These are phyloP conservation scores for Linepithema humile DNA, from an alignment of 1,140 invertebrate genomes.

Conservation along the genomic window DNA sequence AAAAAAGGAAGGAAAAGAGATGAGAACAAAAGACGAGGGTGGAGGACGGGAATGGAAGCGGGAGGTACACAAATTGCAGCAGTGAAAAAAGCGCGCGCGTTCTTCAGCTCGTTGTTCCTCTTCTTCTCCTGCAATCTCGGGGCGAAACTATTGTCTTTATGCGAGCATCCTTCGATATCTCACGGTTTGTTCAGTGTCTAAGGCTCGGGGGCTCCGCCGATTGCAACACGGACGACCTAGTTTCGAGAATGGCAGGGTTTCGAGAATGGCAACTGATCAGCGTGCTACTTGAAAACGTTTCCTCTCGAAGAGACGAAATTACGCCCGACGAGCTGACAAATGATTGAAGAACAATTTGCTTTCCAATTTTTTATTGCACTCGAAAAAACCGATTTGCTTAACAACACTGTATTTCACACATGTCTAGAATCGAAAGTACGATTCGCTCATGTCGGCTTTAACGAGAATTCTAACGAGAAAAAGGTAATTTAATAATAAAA, in stretches of 20 bases:
- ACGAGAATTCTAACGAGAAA: neutral
- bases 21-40: neutral
- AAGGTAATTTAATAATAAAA: neutral
- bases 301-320: neutral
- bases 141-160: constrained; percentile 42
- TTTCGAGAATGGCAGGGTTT: constrained; percentile 8
- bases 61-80: constrained; percentile 75
- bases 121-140: neutral
- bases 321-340: neutral
- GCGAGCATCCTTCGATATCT: neutral
- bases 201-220: neutral
- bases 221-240: neutral
- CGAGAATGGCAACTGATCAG: constrained; percentile 4
- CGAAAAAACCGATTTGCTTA: neutral
- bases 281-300: constrained; percentile 12
- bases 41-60: neutral
- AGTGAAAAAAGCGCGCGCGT: constrained; percentile 64
- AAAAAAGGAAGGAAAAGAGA: constrained; percentile 25
- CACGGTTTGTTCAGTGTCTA: constrained; percentile 4
- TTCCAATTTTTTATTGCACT: neutral
- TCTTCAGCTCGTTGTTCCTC: constrained; percentile 33
- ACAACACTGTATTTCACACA: neutral
- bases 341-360: neutral
- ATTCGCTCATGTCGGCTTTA: neutral
- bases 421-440: neutral